Evolutionary conservation across 2,797 vertebrate genomes (phyloP).

Genomic region (Cetoscarus ocellatus): DNA sequence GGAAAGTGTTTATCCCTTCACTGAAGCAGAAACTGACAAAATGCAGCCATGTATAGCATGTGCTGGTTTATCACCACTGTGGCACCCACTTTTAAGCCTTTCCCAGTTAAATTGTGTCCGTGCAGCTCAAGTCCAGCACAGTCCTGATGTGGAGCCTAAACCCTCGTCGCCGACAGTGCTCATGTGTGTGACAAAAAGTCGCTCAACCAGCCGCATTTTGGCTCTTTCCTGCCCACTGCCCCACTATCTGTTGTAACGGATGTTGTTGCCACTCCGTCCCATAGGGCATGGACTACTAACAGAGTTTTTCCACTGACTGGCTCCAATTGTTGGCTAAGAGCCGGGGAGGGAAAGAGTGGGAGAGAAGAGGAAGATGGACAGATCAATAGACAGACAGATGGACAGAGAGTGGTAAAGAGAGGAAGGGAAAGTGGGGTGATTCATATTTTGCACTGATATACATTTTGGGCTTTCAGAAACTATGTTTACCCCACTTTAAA

Average conservation of each 20-base stretch:
- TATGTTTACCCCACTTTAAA: too few species aligned
- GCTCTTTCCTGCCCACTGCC: constrained; percentile 47
- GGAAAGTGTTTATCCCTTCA: neutral
- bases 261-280: constrained; percentile 75
- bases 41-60: neutral
- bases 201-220: constrained; percentile 51
- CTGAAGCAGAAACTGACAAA: constrained; percentile 2
- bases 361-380: constrained; percentile 37
- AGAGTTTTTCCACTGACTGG: constrained; percentile 78
- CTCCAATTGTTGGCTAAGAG: constrained; percentile 70
- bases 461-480: too few species aligned
- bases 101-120: neutral
- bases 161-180: constrained; percentile 22
- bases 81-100: neutral
- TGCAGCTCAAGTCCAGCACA: constrained; percentile 17
- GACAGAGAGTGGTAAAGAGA: constrained; percentile 29
- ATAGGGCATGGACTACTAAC: constrained; percentile 77
- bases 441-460: too few species aligned
- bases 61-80: constrained; percentile 8
- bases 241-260: constrained; percentile 66
- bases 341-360: constrained; percentile 54
- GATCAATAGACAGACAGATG: constrained; percentile 41
- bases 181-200: constrained; percentile 44
- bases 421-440: neutral
- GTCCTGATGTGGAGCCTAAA: constrained; percentile 24